phyloP scores from a whole-genome alignment of 2,888 invertebrate genomes.

The Hyposoter didymator region DNA sequence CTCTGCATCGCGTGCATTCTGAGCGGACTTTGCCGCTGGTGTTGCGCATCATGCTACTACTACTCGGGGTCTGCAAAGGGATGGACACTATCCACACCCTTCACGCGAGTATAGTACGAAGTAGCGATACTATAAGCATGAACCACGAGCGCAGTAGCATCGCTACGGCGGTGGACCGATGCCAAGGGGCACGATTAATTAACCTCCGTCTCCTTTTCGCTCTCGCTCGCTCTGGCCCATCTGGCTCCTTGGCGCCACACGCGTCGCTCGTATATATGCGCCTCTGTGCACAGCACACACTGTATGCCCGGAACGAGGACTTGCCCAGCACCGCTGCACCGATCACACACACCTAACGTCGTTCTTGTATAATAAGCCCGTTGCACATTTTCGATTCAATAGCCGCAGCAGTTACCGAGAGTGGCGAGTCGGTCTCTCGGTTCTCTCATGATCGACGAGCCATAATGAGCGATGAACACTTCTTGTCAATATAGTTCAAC shows the following conservation, averaged over 20 bases:
- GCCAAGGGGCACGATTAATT: conserved; percentile 80
- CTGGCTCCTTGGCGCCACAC: conserved; percentile 66
- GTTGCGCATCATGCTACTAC: conserved; percentile 43
- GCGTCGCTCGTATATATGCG: conserved; percentile 34
- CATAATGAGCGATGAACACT: not conserved
- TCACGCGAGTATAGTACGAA: not conserved
- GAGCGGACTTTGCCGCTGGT: conserved; percentile 19
- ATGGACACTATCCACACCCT: conserved; percentile 46
- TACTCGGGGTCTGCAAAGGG: conserved; percentile 51
- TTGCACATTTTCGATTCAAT: conserved; percentile 57
- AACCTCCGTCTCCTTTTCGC: conserved; percentile 68
- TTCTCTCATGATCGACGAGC: not conserved
- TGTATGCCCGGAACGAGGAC: conserved; percentile 34
- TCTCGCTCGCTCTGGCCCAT: conserved; percentile 51
- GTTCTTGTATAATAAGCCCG: conserved; percentile 5
- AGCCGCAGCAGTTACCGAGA: not conserved
- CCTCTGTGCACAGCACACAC: conserved; percentile 23
- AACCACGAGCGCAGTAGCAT: conserved; percentile 47
- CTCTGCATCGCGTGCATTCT: conserved; percentile 50
- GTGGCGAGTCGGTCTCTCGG: too few species aligned
- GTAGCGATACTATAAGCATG: conserved; percentile 40
- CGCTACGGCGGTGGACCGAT: conserved; percentile 74
- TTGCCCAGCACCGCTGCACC: not conserved
- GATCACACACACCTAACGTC: conserved; percentile 39
- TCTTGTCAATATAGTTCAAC: too few species aligned